Percentiles rank a stretch among this genome's conserved stretches.
phyloP scores from a whole-genome alignment of 2,113 vertebrate species.

The Bucco capensis region DNA sequence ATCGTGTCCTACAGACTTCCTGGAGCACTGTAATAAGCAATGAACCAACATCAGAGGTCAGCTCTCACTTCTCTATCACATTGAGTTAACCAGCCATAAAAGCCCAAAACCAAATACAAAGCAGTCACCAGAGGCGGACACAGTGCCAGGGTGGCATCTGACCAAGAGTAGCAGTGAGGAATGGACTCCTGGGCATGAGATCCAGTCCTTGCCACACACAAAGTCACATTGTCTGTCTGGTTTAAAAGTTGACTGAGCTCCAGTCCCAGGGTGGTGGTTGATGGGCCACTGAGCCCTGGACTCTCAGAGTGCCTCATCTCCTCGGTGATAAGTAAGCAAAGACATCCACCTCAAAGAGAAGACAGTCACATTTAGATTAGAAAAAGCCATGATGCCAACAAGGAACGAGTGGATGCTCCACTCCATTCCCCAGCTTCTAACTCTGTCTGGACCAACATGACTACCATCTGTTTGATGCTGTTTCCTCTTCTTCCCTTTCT shows the following conservation, averaged over 20 bases:
- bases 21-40: not conserved
- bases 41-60: not conserved
- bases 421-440: not conserved
- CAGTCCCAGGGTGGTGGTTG: not conserved
- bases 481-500: not conserved
- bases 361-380: not conserved
- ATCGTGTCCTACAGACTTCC: not conserved
- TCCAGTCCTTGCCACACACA: not conserved
- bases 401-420: not conserved
- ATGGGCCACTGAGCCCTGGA: not conserved
- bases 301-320: not conserved
- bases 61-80: rapidly evolving
- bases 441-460: not conserved
- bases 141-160: not conserved
- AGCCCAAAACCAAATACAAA: not conserved
- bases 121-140: not conserved
- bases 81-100: not conserved
- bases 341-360: not conserved
- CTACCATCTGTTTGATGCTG: not conserved
- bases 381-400: not conserved
- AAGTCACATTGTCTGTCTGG: not conserved
- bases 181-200: not conserved
- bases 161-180: not conserved
- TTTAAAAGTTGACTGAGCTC: not conserved
- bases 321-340: not conserved